Conservation (phyloP, 1,140 invertebrate species). For the Heliconius hewitsoni region DNA sequence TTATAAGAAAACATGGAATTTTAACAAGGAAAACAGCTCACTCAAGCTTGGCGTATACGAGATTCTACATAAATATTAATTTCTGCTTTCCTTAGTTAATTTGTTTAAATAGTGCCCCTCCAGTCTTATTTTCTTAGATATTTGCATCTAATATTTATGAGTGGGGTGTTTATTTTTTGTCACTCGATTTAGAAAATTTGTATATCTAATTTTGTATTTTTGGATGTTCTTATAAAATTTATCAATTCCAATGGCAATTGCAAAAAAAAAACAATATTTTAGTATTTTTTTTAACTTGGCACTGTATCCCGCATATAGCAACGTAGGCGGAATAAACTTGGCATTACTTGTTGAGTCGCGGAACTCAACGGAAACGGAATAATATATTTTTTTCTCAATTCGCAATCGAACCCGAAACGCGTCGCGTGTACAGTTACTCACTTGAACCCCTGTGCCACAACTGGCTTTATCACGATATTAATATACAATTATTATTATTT, state of each 20-base stretch:
- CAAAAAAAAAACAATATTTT: not conserved
- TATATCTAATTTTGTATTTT: not conserved
- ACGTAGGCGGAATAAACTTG: no score
- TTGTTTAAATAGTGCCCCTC: conserved; percentile 13
- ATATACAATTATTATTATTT: no score
- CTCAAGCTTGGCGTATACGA: conserved; percentile 19
- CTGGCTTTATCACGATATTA: no score
- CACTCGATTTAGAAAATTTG: not conserved
- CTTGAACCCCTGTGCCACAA: no score
- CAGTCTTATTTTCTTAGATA: not conserved
- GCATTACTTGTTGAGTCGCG: no score
- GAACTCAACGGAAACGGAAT: no score
- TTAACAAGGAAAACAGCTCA: conserved; percentile 49
- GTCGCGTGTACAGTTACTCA: no score
- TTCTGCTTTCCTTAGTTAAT: conserved; percentile 17
- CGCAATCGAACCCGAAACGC: no score
- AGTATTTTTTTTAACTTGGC: no score
- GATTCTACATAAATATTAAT: conserved; percentile 32
- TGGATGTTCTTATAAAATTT: not conserved
- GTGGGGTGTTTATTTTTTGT: not conserved
- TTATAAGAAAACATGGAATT: conserved; percentile 62
- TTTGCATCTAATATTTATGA: conserved; percentile 1
- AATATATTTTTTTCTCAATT: no score
- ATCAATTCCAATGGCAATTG: not conserved
- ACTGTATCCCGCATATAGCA: no score